Evolutionary conservation across 1,140 invertebrate species (phyloP).

Genomic region (Adelges cooleyi): DNA sequence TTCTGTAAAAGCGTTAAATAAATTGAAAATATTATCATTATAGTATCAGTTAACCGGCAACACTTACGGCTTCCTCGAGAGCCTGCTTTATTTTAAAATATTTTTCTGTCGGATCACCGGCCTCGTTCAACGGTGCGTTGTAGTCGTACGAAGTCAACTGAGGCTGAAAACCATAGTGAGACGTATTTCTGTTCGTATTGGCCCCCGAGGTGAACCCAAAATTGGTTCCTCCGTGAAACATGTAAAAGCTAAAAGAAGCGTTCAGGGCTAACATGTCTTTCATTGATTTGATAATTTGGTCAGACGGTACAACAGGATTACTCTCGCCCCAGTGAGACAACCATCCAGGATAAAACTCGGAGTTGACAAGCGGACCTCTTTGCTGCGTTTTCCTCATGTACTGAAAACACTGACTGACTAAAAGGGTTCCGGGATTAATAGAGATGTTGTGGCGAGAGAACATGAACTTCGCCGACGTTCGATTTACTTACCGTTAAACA

Average conservation of each 20-base stretch:
- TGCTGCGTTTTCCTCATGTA: slow-evolving; percentile 8
- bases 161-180: slow-evolving; percentile 39
- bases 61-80: slow-evolving; percentile 46
- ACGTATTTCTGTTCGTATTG: slow-evolving; percentile 10
- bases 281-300: slow-evolving; percentile 46
- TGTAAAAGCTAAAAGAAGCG: slow-evolving; percentile 55
- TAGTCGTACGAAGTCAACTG: slow-evolving; percentile 74
- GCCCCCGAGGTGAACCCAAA: slow-evolving; percentile 57
- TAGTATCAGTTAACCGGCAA: background rate
- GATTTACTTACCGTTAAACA: background rate
- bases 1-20: slow-evolving; percentile 37
- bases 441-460: no score
- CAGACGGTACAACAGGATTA: slow-evolving; percentile 45
- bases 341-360: slow-evolving; percentile 81
- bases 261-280: slow-evolving; percentile 46
- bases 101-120: slow-evolving; percentile 68
- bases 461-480: no score
- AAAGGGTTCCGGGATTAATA: background rate
- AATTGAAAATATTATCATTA: background rate
- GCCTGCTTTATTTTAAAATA: slow-evolving; percentile 60
- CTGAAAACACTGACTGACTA: slow-evolving; percentile 1
- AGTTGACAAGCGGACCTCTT: slow-evolving; percentile 68
- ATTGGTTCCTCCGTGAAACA: slow-evolving; percentile 61
- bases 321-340: slow-evolving; percentile 70
- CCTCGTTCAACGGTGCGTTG: slow-evolving; percentile 69